Base-by-base conservation (phyloP, 2,797 vertebrate genomes). In the Argyrosomus regius region DNA sequence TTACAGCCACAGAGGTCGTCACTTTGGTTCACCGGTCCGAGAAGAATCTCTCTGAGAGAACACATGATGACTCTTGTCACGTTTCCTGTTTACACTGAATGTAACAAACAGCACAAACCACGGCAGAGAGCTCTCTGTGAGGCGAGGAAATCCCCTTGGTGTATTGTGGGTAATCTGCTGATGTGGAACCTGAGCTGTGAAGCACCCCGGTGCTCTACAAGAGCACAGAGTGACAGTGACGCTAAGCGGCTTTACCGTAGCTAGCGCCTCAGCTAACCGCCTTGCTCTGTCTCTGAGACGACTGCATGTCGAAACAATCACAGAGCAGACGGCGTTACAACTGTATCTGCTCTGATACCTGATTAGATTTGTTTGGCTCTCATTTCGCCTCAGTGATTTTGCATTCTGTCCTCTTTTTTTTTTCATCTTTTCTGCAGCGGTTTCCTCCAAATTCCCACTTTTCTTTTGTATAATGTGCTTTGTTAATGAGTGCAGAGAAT, bases 121-220 rank as follows among this genome's bases (percentile, higher is more conserved):
- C 12, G 14, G 77, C 82, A 71, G 85, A 77, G 39, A 85, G 80
- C 80, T 75, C 68, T 73, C 53, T 72, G 78, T 12, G 85, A 81
- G 77, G 77, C 58, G 39, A 88, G 81, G 87, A 89, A 89, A 91
- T 88, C 88, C 89, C 77, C 84, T 62, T 48, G 87, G 80, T 90
- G 89, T 75, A 82, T 85, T 90, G 85, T 88, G 90, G 85, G 87
- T 92, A 93, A 93, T 93, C 90, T 89, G 83, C 84, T 88, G 88
- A 88, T 89, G 90, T 90, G 90, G 83, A 92, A 89, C 90, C 87
- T 90, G 88, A 87, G 88, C 89, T 89, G 67, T 53, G 87, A 87
- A 89, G 89, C 76, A 70, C 75, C 87, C 61, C 22, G 53, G 74
- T 71, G 87, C 87, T 90, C 76, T 50, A 83, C 91, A 89, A 78